Base-by-base conservation (phyloP, 1,140 invertebrate species). In the Onthophagus taurus region DNA sequence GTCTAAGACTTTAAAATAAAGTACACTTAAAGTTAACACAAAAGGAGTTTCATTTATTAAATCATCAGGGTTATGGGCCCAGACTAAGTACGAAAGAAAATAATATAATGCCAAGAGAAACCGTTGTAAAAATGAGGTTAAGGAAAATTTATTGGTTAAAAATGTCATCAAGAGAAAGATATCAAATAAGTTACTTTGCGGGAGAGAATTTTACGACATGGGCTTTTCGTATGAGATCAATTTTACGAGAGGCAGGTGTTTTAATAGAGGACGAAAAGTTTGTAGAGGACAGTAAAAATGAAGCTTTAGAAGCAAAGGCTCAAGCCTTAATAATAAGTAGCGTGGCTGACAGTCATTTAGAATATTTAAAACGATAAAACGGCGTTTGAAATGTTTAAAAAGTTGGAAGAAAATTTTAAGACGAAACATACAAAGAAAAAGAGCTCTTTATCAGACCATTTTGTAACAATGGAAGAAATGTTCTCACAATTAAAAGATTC, bases 321-420 rank as follows among this genome's bases (percentile, higher is more conserved):
- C n/a, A 34, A 5, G 13, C 31, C 9, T 18, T 34, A 1, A 2
- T 34, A 34, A 34, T 34, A 34, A 34, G 4, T 17, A 6, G 31
- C 11, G 31, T 16, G 11, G 31, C 31, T 9, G 31, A 34, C 12
- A 33, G 2, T 16, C 31, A 33, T 33, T 33, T 33, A 33, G 31
- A 33, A n/a, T 33, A 33, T 33, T 33, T 33, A 9, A 34, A 16
- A 14, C n/a, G 4, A 12, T 8, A 33, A 33, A 33, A 9, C 11
- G 31, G 31, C 31, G n/a, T 33, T 16, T 14, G 9, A 3, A 3
- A 38, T 21, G 35, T 38, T 20, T 14, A 1, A 38, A 26, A 45
- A 31, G 30, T 19, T 45, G 31, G 29, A 45, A 31, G 12, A 38
- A 1, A 45, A 16, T 12, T 45, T 45, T 20, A 41, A 45, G 26